Percentiles rank a stretch among this genome's conserved stretches.
Conservation (phyloP, 2,888 invertebrate species). For the Serripes groenlandicus region DNA sequence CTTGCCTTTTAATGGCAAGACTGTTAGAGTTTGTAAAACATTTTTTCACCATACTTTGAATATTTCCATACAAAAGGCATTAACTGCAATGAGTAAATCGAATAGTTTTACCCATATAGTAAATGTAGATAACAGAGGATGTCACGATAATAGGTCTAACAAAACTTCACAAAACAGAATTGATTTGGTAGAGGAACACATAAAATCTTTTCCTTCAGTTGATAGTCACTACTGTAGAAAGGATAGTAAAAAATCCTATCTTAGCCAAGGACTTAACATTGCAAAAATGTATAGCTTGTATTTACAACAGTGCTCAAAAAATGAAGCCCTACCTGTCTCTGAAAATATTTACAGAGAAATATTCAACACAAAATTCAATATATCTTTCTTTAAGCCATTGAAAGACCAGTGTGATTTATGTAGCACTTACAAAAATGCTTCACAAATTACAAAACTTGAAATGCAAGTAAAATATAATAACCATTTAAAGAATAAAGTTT, state of each 20-base stretch:
- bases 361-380: background rate
- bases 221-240: background rate
- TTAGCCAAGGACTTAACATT: background rate
- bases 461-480: background rate
- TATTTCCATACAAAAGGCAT: slow-evolving; percentile 28
- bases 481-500: background rate
- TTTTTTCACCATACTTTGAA: slow-evolving; percentile 46
- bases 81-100: slow-evolving; percentile 28
- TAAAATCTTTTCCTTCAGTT: background rate
- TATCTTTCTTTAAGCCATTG: background rate
- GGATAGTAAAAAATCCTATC: background rate
- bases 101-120: slow-evolving; percentile 2
- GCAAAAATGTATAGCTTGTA: background rate
- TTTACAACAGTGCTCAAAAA: background rate
- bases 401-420: background rate
- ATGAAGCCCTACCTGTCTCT: background rate
- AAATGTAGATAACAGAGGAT: slow-evolving; percentile 24
- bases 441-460: background rate
- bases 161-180: slow-evolving; percentile 28
- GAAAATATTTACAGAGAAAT: background rate
- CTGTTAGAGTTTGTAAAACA: slow-evolving; percentile 49
- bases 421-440: background rate
- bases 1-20: too few relatives aligned
- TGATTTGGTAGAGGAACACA: slow-evolving; percentile 18
- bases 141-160: slow-evolving; percentile 44